Percentiles rank a stretch among this genome's conserved stretches.
Evolutionary conservation across 1,140 invertebrate genomes (phyloP).

Genomic region (Drosophila sp.): DNA sequence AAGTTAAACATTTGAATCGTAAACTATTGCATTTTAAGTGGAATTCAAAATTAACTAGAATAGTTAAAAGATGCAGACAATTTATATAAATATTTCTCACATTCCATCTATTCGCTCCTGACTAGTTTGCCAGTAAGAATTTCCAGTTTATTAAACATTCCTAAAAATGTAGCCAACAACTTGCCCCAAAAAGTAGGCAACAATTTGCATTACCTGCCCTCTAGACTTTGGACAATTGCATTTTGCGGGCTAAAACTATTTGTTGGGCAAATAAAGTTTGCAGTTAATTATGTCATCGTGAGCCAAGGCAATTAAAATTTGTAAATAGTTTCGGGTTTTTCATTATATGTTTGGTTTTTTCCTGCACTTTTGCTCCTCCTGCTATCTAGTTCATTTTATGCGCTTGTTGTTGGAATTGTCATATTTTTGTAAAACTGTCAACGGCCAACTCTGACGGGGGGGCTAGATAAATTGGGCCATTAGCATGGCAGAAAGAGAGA

Average conservation of each 20-base stretch:
- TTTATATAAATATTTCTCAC: too few relatives aligned
- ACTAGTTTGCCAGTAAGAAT: background rate
- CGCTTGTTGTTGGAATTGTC: constrained; percentile 35
- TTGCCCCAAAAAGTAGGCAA: constrained; percentile 22
- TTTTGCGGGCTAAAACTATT: constrained; percentile 30
- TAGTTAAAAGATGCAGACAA: too few relatives aligned
- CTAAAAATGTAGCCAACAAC: background rate
- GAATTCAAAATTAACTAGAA: too few relatives aligned
- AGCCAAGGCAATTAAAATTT: constrained; percentile 64
- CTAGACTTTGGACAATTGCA: constrained; percentile 2
- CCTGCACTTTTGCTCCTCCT: background rate
- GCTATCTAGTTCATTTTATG: background rate
- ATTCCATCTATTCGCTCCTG: too few relatives aligned
- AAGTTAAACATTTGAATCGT: too few relatives aligned
- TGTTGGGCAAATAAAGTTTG: constrained; percentile 49
- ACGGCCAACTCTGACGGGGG: constrained; percentile 25
- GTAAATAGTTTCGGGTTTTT: constrained; percentile 60
- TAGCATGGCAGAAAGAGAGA: constrained; percentile 53
- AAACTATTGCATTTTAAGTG: too few relatives aligned
- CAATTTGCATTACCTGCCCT: constrained; percentile 20
- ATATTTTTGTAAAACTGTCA: constrained; percentile 62
- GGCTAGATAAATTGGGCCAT: constrained; percentile 72
- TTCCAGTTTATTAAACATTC: background rate
- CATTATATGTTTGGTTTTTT: constrained; percentile 24
- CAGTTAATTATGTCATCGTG: constrained; percentile 57